Evolutionary conservation across 2,113 vertebrate species (phyloP).

Genomic region (Columba livia): DNA sequence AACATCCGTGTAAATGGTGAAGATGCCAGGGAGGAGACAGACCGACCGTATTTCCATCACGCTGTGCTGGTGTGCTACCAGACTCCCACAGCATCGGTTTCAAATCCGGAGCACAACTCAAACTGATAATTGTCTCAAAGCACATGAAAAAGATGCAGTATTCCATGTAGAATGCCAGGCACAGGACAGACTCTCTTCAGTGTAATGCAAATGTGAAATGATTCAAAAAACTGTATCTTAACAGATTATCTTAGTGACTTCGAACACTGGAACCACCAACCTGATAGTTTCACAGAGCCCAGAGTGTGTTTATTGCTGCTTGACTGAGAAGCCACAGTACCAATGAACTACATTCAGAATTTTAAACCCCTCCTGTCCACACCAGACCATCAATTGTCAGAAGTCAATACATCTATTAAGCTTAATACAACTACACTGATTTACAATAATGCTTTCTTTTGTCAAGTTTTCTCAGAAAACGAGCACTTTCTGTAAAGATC

Average conservation of each 20-base stretch:
- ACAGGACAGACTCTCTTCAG: background rate
- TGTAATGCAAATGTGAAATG: background rate
- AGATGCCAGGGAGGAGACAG: background rate
- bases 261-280: background rate
- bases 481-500: background rate
- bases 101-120: background rate
- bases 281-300: background rate
- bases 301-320: background rate
- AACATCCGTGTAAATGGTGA: rapidly evolving
- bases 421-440: background rate
- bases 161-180: background rate
- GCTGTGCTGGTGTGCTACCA: background rate
- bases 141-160: background rate
- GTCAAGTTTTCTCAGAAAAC: background rate
- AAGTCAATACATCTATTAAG: background rate
- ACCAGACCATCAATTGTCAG: background rate
- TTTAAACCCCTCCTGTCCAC: background rate
- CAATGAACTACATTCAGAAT: background rate
- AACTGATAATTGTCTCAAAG: background rate
- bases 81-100: background rate
- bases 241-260: background rate
- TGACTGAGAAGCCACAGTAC: background rate
- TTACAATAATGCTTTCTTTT: background rate
- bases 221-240: background rate
- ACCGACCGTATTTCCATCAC: background rate